Percentiles rank a stretch among this genome's conserved stretches.
Conservation (phyloP, 2,113 vertebrate genomes). For the Malaclemys terrapin region DNA sequence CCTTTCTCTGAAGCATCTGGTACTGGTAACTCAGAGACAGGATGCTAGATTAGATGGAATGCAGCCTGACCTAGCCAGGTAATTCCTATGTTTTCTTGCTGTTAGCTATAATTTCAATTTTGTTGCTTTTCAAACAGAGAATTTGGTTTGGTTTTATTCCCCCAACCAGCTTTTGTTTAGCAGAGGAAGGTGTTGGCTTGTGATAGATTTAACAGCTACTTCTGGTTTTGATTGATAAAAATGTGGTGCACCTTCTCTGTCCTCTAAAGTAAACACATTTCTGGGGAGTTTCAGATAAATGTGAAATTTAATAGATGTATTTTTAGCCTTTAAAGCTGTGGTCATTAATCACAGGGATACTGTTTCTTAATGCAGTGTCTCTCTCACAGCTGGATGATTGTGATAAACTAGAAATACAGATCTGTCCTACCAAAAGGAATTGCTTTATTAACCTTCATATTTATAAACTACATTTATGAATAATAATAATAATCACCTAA, state of each 20-base stretch:
- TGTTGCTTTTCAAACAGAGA: background rate
- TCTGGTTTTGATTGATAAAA: background rate
- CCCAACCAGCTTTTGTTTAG: background rate
- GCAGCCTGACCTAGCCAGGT: background rate
- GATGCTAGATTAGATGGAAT: background rate
- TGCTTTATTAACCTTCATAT: slow-evolving; percentile 57
- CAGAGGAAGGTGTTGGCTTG: background rate
- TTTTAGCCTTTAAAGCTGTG: slow-evolving; percentile 29
- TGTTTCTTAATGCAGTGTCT: slow-evolving; percentile 13
- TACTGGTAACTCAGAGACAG: background rate
- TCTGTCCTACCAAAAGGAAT: slow-evolving; percentile 8
- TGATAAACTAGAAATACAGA: slow-evolving; percentile 39
- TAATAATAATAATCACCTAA: background rate
- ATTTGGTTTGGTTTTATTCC: background rate
- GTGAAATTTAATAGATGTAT: background rate
- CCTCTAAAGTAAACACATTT: background rate
- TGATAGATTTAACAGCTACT: background rate
- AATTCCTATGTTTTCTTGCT: background rate
- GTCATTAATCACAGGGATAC: slow-evolving; percentile 43
- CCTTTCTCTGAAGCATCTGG: background rate
- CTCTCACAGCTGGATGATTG: slow-evolving; percentile 41
- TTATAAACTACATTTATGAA: slow-evolving; percentile 40
- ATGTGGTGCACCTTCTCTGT: background rate
- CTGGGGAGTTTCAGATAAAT: background rate
- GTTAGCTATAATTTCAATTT: background rate